Conservation (phyloP, 2,888 invertebrate genomes). For the Tinea semifulvella region DNA sequence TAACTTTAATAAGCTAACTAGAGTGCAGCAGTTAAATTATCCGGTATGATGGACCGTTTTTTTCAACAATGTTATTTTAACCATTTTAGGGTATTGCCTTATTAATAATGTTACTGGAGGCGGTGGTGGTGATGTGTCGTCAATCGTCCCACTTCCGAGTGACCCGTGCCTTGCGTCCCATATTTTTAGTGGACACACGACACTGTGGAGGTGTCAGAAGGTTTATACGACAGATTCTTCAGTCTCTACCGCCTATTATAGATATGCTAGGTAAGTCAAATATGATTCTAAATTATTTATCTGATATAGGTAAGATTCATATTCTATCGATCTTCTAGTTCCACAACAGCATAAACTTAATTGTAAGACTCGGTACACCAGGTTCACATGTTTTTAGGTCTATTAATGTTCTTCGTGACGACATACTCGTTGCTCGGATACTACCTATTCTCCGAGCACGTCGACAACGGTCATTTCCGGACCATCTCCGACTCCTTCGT, state of each 20-base stretch:
- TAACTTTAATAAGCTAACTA: too few relatives aligned
- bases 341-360: too few relatives aligned
- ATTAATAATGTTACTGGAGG: conserved; percentile 83
- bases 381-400: conserved; percentile 46
- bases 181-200: conserved; percentile 87
- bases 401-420: conserved; percentile 85
- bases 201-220: conserved; percentile 82
- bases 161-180: conserved; percentile 86
- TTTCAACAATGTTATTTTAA: too few relatives aligned
- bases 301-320: too few relatives aligned
- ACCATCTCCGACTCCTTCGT: conserved; percentile 85
- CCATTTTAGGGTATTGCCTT: conserved; percentile 77
- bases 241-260: conserved; percentile 85
- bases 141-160: conserved; percentile 88
- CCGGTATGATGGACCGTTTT: too few relatives aligned
- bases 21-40: too few relatives aligned
- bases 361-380: too few relatives aligned
- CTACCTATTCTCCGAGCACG: conserved; percentile 80
- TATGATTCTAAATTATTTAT: too few relatives aligned
- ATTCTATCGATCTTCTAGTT: too few relatives aligned
- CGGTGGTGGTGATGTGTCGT: conserved; percentile 79
- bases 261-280: conserved; percentile 81
- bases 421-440: conserved; percentile 85
- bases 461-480: conserved; percentile 78
- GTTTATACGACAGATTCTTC: conserved; percentile 82